These are phyloP conservation scores for Formica selysi DNA, from an alignment of 1,140 invertebrate genomes.

Conservation along the genomic window DNA sequence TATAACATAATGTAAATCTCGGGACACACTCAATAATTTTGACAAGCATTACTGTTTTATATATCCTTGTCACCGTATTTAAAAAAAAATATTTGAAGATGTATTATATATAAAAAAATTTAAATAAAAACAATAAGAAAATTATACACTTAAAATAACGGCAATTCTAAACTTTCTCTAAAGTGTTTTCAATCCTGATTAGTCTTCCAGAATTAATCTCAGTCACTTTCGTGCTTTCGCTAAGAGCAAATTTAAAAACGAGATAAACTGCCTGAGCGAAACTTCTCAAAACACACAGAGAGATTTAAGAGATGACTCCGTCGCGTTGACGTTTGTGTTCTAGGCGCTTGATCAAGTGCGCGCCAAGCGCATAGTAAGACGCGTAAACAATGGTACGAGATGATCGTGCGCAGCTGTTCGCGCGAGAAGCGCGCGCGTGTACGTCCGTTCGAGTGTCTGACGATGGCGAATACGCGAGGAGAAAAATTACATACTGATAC, in stretches of 20 bases:
- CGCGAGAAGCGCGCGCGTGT: slow-evolving; percentile 13
- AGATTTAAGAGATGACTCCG: background rate
- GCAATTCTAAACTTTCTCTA: too few species aligned
- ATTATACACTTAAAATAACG: too few species aligned
- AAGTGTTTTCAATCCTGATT: too few species aligned
- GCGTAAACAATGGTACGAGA: slow-evolving; percentile 52
- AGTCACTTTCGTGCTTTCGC: background rate
- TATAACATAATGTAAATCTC: too few species aligned
- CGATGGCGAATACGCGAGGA: slow-evolving; percentile 10
- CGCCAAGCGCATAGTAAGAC: slow-evolving; percentile 23
- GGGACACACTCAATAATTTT: too few species aligned
- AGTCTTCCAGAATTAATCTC: too few species aligned
- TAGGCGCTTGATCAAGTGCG: slow-evolving; percentile 27
- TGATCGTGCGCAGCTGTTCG: slow-evolving; percentile 27
- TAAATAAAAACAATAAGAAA: too few species aligned
- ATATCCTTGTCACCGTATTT: too few species aligned
- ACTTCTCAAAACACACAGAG: background rate
- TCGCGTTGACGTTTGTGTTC: background rate
- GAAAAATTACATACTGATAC: too few species aligned
- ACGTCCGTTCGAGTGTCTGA: slow-evolving; percentile 20
- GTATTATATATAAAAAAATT: too few species aligned
- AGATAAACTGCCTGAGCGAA: background rate
- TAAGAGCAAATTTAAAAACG: background rate
- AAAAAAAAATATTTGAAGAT: too few species aligned
- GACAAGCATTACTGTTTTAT: too few species aligned